phyloP scores from a whole-genome alignment of 2,113 vertebrate genomes.

The Chlorodrepanis virens region DNA sequence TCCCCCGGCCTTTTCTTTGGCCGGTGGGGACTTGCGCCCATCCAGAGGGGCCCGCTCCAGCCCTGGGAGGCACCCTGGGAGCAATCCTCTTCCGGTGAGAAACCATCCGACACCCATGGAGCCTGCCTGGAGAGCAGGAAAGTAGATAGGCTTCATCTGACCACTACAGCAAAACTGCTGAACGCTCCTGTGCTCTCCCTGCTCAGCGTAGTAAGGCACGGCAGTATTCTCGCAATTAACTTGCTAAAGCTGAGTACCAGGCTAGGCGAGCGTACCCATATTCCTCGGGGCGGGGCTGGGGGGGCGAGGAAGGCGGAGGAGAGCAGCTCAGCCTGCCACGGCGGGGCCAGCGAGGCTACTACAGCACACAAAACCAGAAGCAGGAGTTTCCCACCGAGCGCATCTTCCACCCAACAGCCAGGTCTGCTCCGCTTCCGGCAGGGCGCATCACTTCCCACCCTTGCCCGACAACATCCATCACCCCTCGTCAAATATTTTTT shows the following conservation, averaged over 20 bases:
- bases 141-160: constrained; percentile 53
- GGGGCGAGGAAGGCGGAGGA: background rate
- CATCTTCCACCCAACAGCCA: constrained; percentile 6
- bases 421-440: background rate
- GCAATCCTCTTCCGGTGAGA: constrained; percentile 65
- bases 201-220: constrained; percentile 12
- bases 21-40: background rate
- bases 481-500: background rate
- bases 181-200: background rate
- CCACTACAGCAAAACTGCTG: constrained; percentile 21
- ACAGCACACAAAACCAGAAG: constrained; percentile 22
- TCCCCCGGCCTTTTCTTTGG: constrained; percentile 18
- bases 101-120: constrained; percentile 65
- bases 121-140: constrained; percentile 64
- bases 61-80: constrained; percentile 47
- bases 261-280: constrained; percentile 15
- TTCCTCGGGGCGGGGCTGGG: constrained; percentile 11
- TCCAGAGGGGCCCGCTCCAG: constrained; percentile 36
- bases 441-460: background rate
- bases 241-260: background rate
- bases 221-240: background rate
- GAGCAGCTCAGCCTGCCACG: constrained; percentile 4
- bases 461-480: background rate
- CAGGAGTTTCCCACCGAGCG: constrained; percentile 22
- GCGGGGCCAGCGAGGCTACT: constrained; percentile 7